phyloP scores from a whole-genome alignment of 2,113 vertebrate genomes.

The Anolis carolinensis region DNA sequence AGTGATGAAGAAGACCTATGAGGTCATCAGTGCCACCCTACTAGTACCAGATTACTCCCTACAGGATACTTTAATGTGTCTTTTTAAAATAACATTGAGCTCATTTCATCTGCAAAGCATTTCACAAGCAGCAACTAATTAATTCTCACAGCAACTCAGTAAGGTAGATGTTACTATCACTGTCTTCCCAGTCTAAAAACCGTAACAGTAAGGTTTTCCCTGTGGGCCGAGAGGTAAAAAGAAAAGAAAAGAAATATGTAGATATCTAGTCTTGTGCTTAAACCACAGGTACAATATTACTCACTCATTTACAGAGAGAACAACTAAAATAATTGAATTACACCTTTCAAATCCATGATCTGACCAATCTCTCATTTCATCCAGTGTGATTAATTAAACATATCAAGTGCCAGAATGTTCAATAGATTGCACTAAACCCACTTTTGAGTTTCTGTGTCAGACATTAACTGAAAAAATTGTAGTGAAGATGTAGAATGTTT shows the following conservation, averaged over 20 bases:
- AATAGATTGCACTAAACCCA: not conserved
- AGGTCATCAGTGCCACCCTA: slow-evolving; percentile 44
- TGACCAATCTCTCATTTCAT: not conserved
- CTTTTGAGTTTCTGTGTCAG: not conserved
- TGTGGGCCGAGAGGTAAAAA: not conserved
- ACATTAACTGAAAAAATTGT: not conserved
- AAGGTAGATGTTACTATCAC: slow-evolving; percentile 28
- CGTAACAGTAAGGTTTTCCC: not conserved
- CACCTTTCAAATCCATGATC: not conserved
- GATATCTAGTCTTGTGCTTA: not conserved
- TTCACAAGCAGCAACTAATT: slow-evolving; percentile 35
- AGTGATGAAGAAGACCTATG: slow-evolving; percentile 24
- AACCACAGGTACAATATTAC: not conserved
- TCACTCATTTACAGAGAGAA: not conserved
- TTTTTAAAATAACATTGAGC: slow-evolving; percentile 36
- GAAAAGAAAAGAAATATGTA: not conserved
- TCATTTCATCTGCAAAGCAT: slow-evolving; percentile 44
- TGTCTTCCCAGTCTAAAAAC: not conserved
- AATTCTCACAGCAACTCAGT: slow-evolving; percentile 34
- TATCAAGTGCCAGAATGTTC: not conserved
- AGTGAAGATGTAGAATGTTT: not conserved
- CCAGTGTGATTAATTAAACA: slow-evolving; percentile 2
- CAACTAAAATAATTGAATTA: slow-evolving; percentile 20
- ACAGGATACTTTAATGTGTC: not conserved
- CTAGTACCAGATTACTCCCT: slow-evolving; percentile 37